Evolutionary conservation across 2,888 invertebrate species (phyloP).

Genomic region (Magallana nippona): DNA sequence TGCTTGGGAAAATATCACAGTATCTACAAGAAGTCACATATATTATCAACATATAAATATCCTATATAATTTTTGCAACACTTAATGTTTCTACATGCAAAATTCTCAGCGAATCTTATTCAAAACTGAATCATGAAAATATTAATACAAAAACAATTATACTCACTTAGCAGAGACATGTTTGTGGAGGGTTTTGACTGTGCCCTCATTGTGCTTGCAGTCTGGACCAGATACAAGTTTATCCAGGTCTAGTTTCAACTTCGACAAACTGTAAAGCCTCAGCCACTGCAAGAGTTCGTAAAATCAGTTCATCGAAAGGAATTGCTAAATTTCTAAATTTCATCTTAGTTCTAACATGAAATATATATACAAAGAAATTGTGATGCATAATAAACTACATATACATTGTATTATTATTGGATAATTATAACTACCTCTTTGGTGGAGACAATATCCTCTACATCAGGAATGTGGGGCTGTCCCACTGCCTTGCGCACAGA

Average conservation of each 20-base stretch:
- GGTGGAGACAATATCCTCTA: constrained; percentile 77
- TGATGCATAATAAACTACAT: background rate
- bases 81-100: too few species aligned
- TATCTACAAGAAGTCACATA: constrained; percentile 66
- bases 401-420: background rate
- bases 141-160: background rate
- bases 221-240: constrained; percentile 78
- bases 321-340: background rate
- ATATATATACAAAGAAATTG: background rate
- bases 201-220: constrained; percentile 77
- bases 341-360: background rate
- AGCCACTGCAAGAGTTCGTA: constrained; percentile 73
- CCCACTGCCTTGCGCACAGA: constrained; percentile 73
- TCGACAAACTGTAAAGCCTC: constrained; percentile 76
- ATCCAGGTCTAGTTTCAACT: constrained; percentile 77
- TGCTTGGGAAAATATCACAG: constrained; percentile 79
- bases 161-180: constrained; percentile 78
- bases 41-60: background rate
- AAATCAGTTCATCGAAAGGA: background rate
- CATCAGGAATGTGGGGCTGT: constrained; percentile 73
- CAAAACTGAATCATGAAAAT: background rate
- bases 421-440: constrained; percentile 73
- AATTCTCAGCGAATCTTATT: too few species aligned
- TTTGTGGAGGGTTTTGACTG: constrained; percentile 75
- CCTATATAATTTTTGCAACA: too few species aligned